Conservation (phyloP, 2,113 vertebrate species). For the Chamaea fasciata region DNA sequence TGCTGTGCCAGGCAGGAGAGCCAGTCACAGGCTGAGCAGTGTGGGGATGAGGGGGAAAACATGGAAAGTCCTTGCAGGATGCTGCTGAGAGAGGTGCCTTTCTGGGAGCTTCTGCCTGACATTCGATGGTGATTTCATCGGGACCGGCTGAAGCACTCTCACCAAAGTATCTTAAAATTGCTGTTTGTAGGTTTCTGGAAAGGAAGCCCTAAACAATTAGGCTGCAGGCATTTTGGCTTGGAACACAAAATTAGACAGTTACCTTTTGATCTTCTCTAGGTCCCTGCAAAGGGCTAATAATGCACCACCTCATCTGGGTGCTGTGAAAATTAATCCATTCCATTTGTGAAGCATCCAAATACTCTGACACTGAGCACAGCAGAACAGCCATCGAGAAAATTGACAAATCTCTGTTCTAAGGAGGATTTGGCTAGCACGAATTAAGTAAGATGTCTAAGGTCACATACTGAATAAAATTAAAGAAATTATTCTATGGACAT, state of each 20-base stretch:
- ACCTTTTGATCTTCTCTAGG: conserved; percentile 4
- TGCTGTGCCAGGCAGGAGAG: background rate
- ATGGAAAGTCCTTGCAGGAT: background rate
- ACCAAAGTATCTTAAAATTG: background rate
- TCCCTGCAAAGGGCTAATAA: background rate
- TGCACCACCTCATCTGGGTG: background rate
- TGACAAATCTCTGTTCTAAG: background rate
- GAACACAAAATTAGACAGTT: conserved; percentile 10
- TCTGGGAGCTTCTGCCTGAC: background rate
- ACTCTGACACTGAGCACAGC: background rate
- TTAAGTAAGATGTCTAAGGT: conserved; percentile 8
- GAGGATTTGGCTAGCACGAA: background rate
- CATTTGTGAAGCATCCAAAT: background rate
- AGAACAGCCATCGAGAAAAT: conserved; percentile 11
- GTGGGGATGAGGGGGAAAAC: background rate
- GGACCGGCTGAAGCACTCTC: background rate
- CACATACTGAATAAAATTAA: background rate
- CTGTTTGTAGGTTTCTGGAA: background rate
- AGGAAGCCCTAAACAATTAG: background rate
- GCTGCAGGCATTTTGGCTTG: background rate
- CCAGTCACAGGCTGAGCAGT: background rate
- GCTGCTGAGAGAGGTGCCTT: accelerated
- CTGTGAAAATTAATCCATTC: conserved; percentile 29
- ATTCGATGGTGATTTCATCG: accelerated
- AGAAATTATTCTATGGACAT: background rate